These are phyloP conservation scores for Psettodes erumei DNA, from an alignment of 2,113 vertebrate species.

Conservation along the genomic window DNA sequence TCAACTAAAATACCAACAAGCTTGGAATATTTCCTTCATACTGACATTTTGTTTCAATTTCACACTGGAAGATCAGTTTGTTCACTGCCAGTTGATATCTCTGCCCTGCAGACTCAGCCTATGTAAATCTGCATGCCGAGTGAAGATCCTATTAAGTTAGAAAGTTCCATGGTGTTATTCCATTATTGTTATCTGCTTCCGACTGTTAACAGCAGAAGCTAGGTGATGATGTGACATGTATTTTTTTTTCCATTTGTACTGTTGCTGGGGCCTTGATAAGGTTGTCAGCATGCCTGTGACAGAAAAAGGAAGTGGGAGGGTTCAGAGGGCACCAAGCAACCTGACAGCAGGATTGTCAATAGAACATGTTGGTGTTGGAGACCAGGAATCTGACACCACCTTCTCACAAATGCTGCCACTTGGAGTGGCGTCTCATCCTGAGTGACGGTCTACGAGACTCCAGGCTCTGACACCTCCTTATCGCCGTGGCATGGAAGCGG, in stretches of 20 bases:
- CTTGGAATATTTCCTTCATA: not conserved
- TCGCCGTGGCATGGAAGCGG: slow-evolving; percentile 78
- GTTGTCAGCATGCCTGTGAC: slow-evolving; percentile 53
- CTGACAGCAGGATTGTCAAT: slow-evolving; percentile 59
- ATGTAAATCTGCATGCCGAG: slow-evolving; percentile 33
- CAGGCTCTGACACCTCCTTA: slow-evolving; percentile 92
- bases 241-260: slow-evolving; percentile 76
- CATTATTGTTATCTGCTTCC: slow-evolving; percentile 70
- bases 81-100: slow-evolving; percentile 20
- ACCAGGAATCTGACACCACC: slow-evolving; percentile 84
- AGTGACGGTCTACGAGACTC: slow-evolving; percentile 86
- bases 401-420: slow-evolving; percentile 78
- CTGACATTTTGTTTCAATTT: slow-evolving; percentile 7
- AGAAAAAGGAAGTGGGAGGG: slow-evolving; percentile 72
- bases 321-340: slow-evolving; percentile 61
- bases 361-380: slow-evolving; percentile 64
- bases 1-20: not conserved
- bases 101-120: slow-evolving; percentile 43
- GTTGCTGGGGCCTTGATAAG: slow-evolving; percentile 70
- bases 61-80: slow-evolving; percentile 15
- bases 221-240: slow-evolving; percentile 74
- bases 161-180: slow-evolving; percentile 65
- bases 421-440: slow-evolving; percentile 81
- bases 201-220: slow-evolving; percentile 69
- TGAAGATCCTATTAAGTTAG: slow-evolving; percentile 43